A percentile compares a stretch with the other conserved stretches of the same genome.
These are phyloP conservation scores for Catalaphyllia jardinei DNA, from an alignment of 64 coral and sea anemone genomes.

Conservation along the genomic window DNA sequence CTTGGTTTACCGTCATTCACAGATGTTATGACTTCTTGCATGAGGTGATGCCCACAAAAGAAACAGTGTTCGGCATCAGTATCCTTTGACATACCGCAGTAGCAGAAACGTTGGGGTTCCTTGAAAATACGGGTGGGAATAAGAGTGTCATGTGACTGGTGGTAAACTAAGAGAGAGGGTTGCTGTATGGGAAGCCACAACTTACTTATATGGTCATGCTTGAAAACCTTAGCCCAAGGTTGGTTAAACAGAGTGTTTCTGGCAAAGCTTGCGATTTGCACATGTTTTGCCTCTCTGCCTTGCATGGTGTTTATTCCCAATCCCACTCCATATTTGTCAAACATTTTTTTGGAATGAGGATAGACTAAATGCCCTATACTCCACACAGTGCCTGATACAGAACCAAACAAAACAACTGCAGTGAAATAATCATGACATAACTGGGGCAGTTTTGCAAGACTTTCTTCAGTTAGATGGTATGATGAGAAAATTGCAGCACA, in stretches of 20 bases:
- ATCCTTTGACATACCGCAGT: slow-evolving; percentile 55
- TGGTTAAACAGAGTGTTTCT: slow-evolving; percentile 53
- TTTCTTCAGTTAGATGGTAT: slow-evolving; percentile 42
- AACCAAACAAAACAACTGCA: slow-evolving; percentile 36
- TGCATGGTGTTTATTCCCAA: slow-evolving; percentile 69
- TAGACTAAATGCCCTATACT: slow-evolving; percentile 51
- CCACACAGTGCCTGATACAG: slow-evolving; percentile 50
- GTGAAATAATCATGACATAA: slow-evolving; percentile 38
- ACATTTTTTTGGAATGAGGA: slow-evolving; percentile 36
- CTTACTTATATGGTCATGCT: slow-evolving; percentile 73
- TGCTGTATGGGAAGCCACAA: slow-evolving; percentile 54
- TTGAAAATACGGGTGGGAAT: slow-evolving; percentile 15
- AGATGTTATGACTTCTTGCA: neutral
- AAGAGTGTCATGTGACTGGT: slow-evolving; percentile 41
- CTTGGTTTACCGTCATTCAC: neutral
- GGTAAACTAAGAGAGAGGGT: slow-evolving; percentile 55
- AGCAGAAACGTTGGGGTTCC: slow-evolving; percentile 26
- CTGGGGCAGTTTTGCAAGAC: neutral
- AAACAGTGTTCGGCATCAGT: slow-evolving; percentile 23
- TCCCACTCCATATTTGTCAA: slow-evolving; percentile 36
- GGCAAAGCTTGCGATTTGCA: slow-evolving; percentile 70
- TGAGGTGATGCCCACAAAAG: slow-evolving; percentile 57
- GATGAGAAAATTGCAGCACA: slow-evolving; percentile 45
- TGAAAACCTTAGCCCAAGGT: slow-evolving; percentile 50
- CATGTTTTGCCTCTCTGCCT: slow-evolving; percentile 50